Percentiles rank a stretch among this genome's conserved stretches.
phyloP scores from a whole-genome alignment of 2,113 vertebrate genomes.

The Cardinalis cardinalis region DNA sequence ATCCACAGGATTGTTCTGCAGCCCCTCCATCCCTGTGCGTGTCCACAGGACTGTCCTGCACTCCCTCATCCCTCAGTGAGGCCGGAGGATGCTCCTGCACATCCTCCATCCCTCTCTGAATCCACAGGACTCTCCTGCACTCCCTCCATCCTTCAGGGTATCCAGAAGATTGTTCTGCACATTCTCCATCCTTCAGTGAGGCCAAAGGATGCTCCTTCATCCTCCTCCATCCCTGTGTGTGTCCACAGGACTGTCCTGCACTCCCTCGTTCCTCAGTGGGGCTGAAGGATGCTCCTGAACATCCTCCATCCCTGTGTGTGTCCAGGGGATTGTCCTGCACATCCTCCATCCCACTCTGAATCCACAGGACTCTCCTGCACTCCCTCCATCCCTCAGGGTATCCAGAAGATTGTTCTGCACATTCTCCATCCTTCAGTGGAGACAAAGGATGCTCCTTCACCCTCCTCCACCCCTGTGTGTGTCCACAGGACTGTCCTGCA shows the following conservation, averaged over 20 bases:
- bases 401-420: not conserved
- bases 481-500: not conserved
- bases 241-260: no score
- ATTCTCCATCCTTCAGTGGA: not conserved
- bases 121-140: no score
- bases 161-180: no score
- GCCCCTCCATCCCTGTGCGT: no score
- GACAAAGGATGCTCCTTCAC: not conserved
- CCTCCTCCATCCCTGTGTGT: fast-evolving
- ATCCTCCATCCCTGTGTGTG: not conserved
- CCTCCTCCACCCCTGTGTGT: not conserved
- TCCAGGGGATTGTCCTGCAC: no score
- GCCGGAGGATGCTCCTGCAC: not conserved
- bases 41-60: no score
- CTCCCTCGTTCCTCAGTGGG: no score
- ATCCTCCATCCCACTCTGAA: fast-evolving
- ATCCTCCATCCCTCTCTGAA: fast-evolving
- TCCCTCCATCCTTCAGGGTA: no score
- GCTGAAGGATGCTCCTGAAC: not conserved
- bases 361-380: not conserved
- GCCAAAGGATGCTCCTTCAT: no score
- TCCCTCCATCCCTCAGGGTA: not conserved
- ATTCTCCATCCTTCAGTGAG: no score
- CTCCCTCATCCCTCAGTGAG: fast-evolving
- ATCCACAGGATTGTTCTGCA: no score